Evolutionary conservation across 1,140 invertebrate genomes (phyloP).

Genomic region (Sitophilus oryzae): DNA sequence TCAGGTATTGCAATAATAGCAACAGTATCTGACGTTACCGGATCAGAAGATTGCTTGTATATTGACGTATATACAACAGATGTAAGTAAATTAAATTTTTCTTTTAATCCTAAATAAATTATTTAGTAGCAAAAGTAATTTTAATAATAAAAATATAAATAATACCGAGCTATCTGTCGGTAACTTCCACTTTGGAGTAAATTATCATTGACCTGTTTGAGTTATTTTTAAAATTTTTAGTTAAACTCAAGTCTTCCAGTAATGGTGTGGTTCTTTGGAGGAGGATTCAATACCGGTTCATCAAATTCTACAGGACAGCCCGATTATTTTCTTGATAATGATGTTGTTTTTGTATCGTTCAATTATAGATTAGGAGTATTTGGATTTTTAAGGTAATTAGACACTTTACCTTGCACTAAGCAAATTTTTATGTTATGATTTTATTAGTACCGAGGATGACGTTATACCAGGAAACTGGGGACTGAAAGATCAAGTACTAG

Average conservation of each 20-base stretch:
- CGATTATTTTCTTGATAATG: constrained; percentile 44
- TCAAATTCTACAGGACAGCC: constrained; percentile 30
- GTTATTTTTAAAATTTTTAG: not conserved
- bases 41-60: constrained; percentile 4
- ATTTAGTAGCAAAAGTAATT: too few relatives aligned
- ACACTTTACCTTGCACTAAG: not conserved
- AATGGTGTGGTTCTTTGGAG: constrained; percentile 39
- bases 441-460: not conserved
- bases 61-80: constrained; percentile 1
- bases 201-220: too few relatives aligned
- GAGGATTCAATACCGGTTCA: constrained; percentile 27
- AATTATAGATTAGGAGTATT: constrained; percentile 48
- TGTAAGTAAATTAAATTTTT: too few relatives aligned
- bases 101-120: too few relatives aligned
- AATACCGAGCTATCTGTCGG: too few relatives aligned
- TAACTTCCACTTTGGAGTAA: too few relatives aligned
- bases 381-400: constrained; percentile 18
- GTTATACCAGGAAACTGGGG: not conserved
- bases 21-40: not conserved
- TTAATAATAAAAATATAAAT: too few relatives aligned
- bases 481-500: constrained; percentile 5
- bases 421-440: not conserved
- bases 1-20: constrained; percentile 10
- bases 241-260: constrained; percentile 14
- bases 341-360: constrained; percentile 49